Percentiles rank a stretch among this genome's conserved stretches.
phyloP scores from a whole-genome alignment of 2,797 vertebrate species.

The Lacerta viridis region DNA sequence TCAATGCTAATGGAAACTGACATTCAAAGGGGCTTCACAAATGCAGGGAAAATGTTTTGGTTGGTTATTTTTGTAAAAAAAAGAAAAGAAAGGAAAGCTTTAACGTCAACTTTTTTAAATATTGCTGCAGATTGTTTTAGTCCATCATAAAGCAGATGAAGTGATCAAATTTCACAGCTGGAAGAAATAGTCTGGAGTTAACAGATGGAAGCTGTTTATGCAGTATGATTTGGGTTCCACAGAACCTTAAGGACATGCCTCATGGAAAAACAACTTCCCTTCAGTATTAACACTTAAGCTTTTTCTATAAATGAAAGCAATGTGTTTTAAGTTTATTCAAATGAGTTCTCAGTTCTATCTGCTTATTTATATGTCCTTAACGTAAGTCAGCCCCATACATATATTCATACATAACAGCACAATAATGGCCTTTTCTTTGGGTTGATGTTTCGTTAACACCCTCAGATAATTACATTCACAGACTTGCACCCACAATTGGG shows the following conservation, averaged over 20 bases:
- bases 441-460: constrained; percentile 16
- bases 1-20: not conserved
- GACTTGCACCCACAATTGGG: constrained; percentile 25
- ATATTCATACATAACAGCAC: constrained; percentile 4
- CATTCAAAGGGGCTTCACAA: not conserved
- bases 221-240: not conserved
- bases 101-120: not conserved
- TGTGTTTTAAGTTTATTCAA: not conserved
- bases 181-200: constrained; percentile 7
- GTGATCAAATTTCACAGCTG: not conserved
- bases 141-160: not conserved
- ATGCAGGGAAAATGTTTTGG: not conserved
- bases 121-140: not conserved
- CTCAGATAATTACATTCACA: constrained; percentile 38
- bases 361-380: not conserved
- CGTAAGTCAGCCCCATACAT: not conserved
- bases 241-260: not conserved
- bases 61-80: not conserved
- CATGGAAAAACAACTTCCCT: constrained; percentile 4
- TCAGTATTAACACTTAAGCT: not conserved
- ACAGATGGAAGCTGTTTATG: not conserved
- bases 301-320: not conserved
- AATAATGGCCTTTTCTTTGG: not conserved
- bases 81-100: not conserved
- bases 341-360: not conserved